Evolutionary conservation across 2,797 vertebrate species (phyloP).

Genomic region (Chiloscyllium punctatum): DNA sequence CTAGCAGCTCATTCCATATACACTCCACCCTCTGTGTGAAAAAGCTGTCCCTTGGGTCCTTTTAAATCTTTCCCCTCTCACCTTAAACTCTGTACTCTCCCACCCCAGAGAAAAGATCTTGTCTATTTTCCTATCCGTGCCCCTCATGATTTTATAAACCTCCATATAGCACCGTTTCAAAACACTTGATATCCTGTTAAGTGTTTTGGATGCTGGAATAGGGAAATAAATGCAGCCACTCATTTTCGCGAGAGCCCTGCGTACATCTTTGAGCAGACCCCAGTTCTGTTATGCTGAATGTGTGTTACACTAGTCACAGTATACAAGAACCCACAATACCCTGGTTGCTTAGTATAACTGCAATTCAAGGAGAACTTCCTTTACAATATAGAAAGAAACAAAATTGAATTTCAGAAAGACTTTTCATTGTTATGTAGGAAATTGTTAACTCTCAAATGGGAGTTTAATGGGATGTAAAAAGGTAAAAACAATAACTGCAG

Average conservation of each 20-base stretch:
- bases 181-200: not conserved
- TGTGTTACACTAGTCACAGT: not conserved
- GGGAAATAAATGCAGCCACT: not conserved
- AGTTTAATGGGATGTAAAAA: not conserved
- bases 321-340: not conserved
- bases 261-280: not conserved
- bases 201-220: not conserved
- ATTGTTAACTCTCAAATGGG: not conserved
- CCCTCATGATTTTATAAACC: no score
- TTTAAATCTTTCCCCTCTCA: no score
- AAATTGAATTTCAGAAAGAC: not conserved
- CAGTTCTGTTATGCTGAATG: not conserved
- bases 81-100: no score
- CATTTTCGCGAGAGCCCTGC: not conserved
- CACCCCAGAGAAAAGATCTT: no score
- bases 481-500: no score
- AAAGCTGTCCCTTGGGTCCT: no score
- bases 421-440: not conserved
- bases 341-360: not conserved
- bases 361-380: not conserved
- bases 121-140: no score
- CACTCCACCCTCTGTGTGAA: no score
- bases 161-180: not conserved
- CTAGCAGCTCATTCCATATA: no score
- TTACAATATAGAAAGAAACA: not conserved